phyloP scores from a whole-genome alignment of 2,113 vertebrate species.

The Pomatostomus ruficeps region DNA sequence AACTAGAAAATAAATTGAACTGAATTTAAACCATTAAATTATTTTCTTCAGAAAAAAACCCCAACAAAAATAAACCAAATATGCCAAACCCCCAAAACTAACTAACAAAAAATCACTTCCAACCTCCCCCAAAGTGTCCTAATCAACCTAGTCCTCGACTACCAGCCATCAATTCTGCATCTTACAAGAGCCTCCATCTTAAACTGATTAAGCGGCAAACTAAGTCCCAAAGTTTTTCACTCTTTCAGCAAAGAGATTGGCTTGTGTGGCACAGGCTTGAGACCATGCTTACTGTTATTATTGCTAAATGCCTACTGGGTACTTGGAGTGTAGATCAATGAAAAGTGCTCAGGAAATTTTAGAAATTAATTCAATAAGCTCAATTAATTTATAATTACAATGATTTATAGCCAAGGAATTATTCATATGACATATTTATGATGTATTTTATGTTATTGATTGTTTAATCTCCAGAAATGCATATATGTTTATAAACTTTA shows the following conservation, averaged over 20 bases:
- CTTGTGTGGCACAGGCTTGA: not conserved
- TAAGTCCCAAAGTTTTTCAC: not conserved
- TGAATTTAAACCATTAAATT: not conserved
- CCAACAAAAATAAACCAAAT: not conserved
- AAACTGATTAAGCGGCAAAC: not conserved
- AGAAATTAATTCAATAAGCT: not conserved
- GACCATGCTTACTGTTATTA: not conserved
- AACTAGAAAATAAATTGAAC: not conserved
- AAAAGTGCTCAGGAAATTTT: not conserved
- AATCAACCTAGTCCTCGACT: rapidly evolving
- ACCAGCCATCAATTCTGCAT: not conserved
- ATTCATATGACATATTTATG: not conserved
- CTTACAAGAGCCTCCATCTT: not conserved
- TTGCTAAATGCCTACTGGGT: not conserved
- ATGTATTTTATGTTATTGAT: not conserved
- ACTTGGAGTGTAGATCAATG: not conserved
- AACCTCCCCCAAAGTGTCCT: not conserved
- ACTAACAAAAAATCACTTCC: too few relatives aligned
- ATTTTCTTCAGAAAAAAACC: not conserved
- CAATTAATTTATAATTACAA: not conserved
- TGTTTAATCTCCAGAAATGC: not conserved
- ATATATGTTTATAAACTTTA: not conserved
- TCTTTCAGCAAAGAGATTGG: not conserved
- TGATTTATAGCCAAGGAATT: not conserved
- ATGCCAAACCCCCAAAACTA: not conserved